phyloP scores from a whole-genome alignment of 2,888 invertebrate species.

The Cataglyphis cursor region DNA sequence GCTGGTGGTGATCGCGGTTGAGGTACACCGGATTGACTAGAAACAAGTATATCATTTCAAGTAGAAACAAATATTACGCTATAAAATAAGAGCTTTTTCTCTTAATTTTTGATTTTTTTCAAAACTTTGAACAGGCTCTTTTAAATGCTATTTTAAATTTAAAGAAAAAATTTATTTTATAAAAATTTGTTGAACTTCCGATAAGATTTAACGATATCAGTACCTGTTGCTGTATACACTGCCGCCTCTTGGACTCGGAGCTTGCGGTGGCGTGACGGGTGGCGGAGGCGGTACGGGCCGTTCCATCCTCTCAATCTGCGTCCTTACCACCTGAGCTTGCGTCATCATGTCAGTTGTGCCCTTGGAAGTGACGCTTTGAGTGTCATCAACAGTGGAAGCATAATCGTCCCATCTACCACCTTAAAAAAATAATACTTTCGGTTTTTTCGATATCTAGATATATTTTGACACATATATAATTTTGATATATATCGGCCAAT shows the following conservation, averaged over 20 bases:
- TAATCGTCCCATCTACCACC: slow-evolving; percentile 86
- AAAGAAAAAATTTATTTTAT: not conserved
- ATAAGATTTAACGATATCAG: not conserved
- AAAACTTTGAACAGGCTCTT: not conserved
- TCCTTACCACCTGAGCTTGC: slow-evolving; percentile 86
- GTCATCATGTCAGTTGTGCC: slow-evolving; percentile 86
- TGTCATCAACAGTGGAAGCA: slow-evolving; percentile 85
- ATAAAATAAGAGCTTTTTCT: not conserved
- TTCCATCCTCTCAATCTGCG: slow-evolving; percentile 89
- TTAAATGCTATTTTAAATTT: not conserved
- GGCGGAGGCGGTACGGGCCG: slow-evolving; percentile 88
- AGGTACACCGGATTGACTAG: slow-evolving; percentile 87
- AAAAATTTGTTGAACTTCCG: not conserved
- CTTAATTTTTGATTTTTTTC: not conserved
- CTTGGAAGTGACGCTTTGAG: slow-evolving; percentile 85
- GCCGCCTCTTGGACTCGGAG: slow-evolving; percentile 86
- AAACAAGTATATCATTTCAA: slow-evolving; percentile 25
- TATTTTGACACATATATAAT: not conserved
- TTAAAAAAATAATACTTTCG: slow-evolving; percentile 54
- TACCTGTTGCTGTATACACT: slow-evolving; percentile 87
- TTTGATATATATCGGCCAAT: no score
- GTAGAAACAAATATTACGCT: not conserved
- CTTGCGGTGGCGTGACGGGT: slow-evolving; percentile 88
- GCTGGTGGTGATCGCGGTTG: slow-evolving; percentile 90
- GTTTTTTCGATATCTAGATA: not conserved